Evolutionary conservation across 2,888 invertebrate genomes (phyloP), one percentile per base, ranked within the genome.

Genomic region (Matsumyia berberina): DNA sequence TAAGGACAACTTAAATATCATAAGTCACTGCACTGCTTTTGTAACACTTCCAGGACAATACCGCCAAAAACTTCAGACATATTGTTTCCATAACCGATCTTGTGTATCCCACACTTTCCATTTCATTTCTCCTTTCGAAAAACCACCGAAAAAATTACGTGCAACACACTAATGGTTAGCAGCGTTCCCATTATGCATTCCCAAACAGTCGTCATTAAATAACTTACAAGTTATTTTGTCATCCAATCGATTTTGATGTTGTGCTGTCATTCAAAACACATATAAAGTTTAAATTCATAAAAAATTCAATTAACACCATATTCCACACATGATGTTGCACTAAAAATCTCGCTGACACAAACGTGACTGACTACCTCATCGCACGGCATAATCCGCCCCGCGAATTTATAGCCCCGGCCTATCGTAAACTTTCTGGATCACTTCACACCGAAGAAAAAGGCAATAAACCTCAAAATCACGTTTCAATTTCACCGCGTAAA

Each of bases 381-480:
- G 29, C 9, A 33, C 9, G 33, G 17, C 31, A 55, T 42, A 51
- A 51, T 49, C 51, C 64, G 37, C 24, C 37, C 29, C 11, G 64
- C 29, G 49, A 58, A 17, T 70, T 49, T 29, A 60, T 44, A 29
- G 24, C 72, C 4, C 17, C 11, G 31, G 6, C 19, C 60, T 31
- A 15, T 31, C 46, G 44, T 72, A 80, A 80, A 67, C 67, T 42
- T 31, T 51, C 58, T 60, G 53, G 51, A 73, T 53, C 73, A 73
- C 24, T 60, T 60, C 66, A 62, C 67, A 62, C 67, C 31, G 33
- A 37, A 39, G 8, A 17, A 51, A 31, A 60, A 62, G 60, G 60
- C 51, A 53, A 80, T 69, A 80, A 80, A 62, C 6, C 42, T 31
- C 6, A 31, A 31, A 46, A 74, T 55, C 80, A 81, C 80, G 80